Evolutionary conservation across 64 coral and sea anemone genomes (phyloP).

Genomic region (Montipora cactus): DNA sequence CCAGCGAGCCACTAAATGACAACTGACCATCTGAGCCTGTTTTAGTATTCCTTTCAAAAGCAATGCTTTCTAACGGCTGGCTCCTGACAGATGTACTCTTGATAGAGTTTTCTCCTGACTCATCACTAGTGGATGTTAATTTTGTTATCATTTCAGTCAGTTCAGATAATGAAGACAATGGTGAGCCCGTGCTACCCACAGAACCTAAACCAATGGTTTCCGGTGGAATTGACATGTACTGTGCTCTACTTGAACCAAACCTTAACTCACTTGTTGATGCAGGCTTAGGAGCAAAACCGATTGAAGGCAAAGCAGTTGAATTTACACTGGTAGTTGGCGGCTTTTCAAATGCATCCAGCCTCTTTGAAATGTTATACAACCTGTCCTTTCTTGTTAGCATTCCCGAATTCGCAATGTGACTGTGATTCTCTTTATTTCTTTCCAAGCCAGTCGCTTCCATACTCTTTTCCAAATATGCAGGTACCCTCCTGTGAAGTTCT

Average conservation of each 20-base stretch:
- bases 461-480: not conserved
- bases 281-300: not conserved
- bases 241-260: slow-evolving; percentile 39
- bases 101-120: not conserved
- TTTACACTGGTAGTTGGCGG: not conserved
- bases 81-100: not conserved
- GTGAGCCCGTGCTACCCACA: slow-evolving; percentile 3
- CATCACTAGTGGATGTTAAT: slow-evolving; percentile 61
- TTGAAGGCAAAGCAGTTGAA: not conserved
- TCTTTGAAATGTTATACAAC: not conserved
- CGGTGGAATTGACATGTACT: slow-evolving; percentile 28
- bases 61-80: not conserved
- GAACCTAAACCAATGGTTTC: not conserved
- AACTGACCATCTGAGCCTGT: not conserved
- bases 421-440: slow-evolving; percentile 17
- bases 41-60: not conserved
- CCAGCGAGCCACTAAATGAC: not conserved
- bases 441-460: not conserved
- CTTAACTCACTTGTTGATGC: slow-evolving; percentile 44
- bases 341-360: slow-evolving; percentile 12
- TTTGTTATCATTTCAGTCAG: slow-evolving; percentile 62
- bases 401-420: not conserved
- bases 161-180: slow-evolving; percentile 46
- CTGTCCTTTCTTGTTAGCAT: not conserved
- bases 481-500: not conserved